Conservation (phyloP, 2,888 invertebrate genomes). For the Caenorhabditis drosophilae region DNA sequence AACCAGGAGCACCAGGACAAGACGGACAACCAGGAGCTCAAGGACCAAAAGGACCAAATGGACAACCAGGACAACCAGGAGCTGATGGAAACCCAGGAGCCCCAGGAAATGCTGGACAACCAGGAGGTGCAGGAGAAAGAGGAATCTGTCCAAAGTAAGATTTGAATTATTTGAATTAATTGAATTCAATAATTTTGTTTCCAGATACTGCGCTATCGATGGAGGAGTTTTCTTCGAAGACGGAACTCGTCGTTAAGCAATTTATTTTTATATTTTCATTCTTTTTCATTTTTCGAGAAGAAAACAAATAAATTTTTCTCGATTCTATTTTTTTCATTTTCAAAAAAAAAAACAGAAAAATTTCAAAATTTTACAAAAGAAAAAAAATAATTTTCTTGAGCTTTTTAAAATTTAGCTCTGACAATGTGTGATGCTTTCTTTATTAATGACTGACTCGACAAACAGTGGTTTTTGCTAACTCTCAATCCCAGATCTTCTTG, state of each 20-base stretch:
- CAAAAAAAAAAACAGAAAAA: neutral
- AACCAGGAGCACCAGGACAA: slow-evolving; percentile 39
- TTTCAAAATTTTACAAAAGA: too few relatives aligned
- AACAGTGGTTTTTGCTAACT: too few relatives aligned
- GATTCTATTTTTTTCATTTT: neutral
- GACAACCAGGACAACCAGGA: slow-evolving; percentile 47
- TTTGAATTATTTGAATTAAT: neutral
- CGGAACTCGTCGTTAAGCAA: neutral
- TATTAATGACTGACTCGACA: too few relatives aligned
- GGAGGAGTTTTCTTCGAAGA: neutral
- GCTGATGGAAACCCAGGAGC: slow-evolving; percentile 43
- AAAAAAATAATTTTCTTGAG: too few relatives aligned
- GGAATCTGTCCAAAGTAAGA: neutral
- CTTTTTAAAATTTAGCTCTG: too few relatives aligned
- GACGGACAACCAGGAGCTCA: slow-evolving; percentile 44
- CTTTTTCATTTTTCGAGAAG: neutral
- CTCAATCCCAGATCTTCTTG: too few relatives aligned
- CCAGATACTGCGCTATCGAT: neutral
- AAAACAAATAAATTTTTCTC: neutral
- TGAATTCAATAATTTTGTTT: neutral
- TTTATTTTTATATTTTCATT: too few relatives aligned
- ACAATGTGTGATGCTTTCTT: too few relatives aligned
- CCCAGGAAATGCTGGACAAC: slow-evolving; percentile 25
- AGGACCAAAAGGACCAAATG: slow-evolving; percentile 51
- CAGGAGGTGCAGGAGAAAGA: neutral